Evolutionary conservation across 2,797 vertebrate species (phyloP).

Genomic region (Spondyliosoma cantharus): DNA sequence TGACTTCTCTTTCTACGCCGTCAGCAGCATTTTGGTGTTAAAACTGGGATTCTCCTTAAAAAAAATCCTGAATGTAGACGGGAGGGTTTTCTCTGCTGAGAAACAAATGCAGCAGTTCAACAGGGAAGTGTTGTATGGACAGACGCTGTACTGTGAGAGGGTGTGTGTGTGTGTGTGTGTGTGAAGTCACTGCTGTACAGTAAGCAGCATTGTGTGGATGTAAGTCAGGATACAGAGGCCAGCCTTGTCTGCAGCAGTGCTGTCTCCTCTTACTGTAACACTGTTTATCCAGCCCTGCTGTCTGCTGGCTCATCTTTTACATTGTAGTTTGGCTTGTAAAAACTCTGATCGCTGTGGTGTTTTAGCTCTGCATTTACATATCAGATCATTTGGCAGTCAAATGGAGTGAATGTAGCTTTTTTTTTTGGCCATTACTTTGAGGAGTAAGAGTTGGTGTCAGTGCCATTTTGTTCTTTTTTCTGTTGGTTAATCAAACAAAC

Average conservation of each 20-base stretch:
- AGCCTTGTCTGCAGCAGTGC: conserved; percentile 30
- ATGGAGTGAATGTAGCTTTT: too few relatives aligned
- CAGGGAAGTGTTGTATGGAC: conserved; percentile 2
- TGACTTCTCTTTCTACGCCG: neutral
- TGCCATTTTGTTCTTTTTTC: too few relatives aligned
- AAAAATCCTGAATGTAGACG: neutral
- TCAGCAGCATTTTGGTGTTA: neutral
- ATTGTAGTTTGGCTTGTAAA: neutral
- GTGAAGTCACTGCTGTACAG: conserved; percentile 38
- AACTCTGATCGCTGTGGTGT: neutral
- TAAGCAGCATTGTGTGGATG: conserved; percentile 45
- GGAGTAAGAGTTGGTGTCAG: too few relatives aligned
- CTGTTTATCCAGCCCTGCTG: neutral
- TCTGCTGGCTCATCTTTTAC: neutral
- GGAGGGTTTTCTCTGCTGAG: neutral
- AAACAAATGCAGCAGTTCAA: neutral
- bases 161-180: neutral
- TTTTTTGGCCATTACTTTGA: too few relatives aligned
- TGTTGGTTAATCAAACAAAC: too few relatives aligned
- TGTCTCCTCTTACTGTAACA: conserved; percentile 7
- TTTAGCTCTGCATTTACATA: neutral
- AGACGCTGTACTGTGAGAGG: neutral
- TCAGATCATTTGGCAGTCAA: too few relatives aligned
- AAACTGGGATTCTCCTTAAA: neutral
- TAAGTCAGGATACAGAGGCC: neutral